Evolutionary conservation across 2,888 invertebrate genomes (phyloP).

Genomic region (Argyra leucocephala): DNA sequence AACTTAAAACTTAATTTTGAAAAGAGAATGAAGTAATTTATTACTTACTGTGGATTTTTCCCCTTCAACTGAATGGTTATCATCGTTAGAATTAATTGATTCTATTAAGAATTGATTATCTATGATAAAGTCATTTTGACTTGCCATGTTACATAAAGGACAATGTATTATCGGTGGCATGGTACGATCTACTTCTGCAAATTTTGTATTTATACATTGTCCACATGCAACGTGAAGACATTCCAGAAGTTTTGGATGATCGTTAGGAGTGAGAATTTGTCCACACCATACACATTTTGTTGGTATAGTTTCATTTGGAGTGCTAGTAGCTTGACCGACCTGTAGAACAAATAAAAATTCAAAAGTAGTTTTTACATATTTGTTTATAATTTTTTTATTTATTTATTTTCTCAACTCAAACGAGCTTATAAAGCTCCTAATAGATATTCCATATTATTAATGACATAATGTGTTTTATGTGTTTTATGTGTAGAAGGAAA

Average conservation of each 20-base stretch:
- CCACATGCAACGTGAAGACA: conserved; percentile 81
- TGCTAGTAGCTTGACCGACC: conserved; percentile 20
- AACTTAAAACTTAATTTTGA: too few relatives aligned
- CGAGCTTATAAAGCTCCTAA: too few relatives aligned
- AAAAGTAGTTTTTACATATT: too few relatives aligned
- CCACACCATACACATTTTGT: conserved; percentile 51
- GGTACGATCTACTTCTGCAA: conserved; percentile 43
- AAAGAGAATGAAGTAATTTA: conserved; percentile 22
- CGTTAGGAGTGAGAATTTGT: conserved; percentile 47
- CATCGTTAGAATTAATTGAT: conserved; percentile 31
- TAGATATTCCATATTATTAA: too few relatives aligned
- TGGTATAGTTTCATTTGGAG: conserved; percentile 29
- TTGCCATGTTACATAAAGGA: conserved; percentile 63
- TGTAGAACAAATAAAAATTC: background rate
- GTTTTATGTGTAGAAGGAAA: too few relatives aligned
- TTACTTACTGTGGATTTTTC: conserved; percentile 35
- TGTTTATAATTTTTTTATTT: too few relatives aligned
- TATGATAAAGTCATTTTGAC: conserved; percentile 63
- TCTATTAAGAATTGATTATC: conserved; percentile 77
- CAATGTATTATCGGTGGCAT: conserved; percentile 48
- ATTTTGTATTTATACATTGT: conserved; percentile 60
- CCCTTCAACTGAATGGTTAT: conserved; percentile 15
- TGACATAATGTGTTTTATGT: too few relatives aligned
- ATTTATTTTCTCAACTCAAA: too few relatives aligned
- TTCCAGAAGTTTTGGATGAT: conserved; percentile 71